phyloP scores from a whole-genome alignment of 2,797 vertebrate species.

The Vespertilio murinus region DNA sequence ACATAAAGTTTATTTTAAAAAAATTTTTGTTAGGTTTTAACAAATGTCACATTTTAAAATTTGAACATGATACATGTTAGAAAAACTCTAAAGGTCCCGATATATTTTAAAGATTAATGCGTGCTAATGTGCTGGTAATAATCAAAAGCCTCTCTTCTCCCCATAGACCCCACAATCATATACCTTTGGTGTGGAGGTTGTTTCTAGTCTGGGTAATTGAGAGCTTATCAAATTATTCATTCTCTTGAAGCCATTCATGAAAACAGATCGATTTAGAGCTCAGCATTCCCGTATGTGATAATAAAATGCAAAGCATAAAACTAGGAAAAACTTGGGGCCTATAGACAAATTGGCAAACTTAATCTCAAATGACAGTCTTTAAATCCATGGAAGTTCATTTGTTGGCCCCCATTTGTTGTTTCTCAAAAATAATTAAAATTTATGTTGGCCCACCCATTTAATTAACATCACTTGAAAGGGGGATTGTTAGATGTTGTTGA shows the following conservation, averaged over 20 bases:
- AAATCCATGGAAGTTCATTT: slow-evolving; percentile 9
- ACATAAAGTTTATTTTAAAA: not conserved
- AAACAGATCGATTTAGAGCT: slow-evolving; percentile 4
- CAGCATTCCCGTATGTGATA: not conserved
- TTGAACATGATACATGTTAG: not conserved
- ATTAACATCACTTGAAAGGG: not conserved
- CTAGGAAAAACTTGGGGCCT: not conserved
- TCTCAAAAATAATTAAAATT: slow-evolving; percentile 7
- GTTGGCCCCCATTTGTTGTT: not conserved
- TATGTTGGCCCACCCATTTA: not conserved
- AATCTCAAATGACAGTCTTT: not conserved
- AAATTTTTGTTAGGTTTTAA: not conserved
- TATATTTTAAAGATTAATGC: not conserved
- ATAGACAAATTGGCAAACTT: not conserved
- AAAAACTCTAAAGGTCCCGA: not conserved
- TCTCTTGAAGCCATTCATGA: not conserved
- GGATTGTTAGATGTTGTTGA: not conserved
- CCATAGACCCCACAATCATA: not conserved
- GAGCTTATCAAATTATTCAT: slow-evolving; percentile 38
- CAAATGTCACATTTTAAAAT: not conserved
- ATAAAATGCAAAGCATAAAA: not conserved
- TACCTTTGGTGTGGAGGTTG: not conserved
- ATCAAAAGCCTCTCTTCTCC: not conserved
- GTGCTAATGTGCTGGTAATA: not conserved
- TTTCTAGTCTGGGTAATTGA: not conserved